phyloP scores from a whole-genome alignment of 1,140 invertebrate genomes.

The Portunus trituberculatus region DNA sequence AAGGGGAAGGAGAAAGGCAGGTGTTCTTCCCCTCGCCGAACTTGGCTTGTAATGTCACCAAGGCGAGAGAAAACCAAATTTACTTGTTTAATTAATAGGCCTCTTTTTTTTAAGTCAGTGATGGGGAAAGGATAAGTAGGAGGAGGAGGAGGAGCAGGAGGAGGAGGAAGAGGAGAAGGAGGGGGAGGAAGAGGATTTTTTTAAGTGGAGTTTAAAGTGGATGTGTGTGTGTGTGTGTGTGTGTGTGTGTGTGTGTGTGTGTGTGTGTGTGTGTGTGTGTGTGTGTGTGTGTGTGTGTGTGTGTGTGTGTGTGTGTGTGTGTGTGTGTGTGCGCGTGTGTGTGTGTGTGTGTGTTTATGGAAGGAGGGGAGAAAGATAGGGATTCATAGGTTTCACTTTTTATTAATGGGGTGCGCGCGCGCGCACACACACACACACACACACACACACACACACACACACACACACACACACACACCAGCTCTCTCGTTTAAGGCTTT shows the following conservation, averaged over 20 bases:
- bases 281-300: conserved; percentile 5
- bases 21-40: neutral
- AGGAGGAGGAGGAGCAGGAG: neutral
- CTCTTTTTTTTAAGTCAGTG: neutral
- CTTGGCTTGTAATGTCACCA: neutral
- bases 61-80: conserved; percentile 17
- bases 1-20: neutral
- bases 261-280: neutral
- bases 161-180: neutral
- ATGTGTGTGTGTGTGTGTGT: neutral
- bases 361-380: neutral
- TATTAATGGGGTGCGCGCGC: neutral
- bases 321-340: conserved; percentile 32
- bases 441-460: conserved; percentile 9
- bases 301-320: no score
- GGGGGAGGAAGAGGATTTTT: neutral
- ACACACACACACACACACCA: neutral
- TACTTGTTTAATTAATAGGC: conserved; percentile 1
- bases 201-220: neutral
- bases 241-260: neutral
- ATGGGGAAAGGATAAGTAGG: neutral
- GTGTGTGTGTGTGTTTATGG: neutral
- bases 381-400: no score
- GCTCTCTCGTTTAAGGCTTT: no score
- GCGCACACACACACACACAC: conserved; percentile 59